Percentiles rank a stretch among this genome's conserved stretches.
These are phyloP conservation scores for Alfaro cultratus DNA, from an alignment of 2,797 vertebrate species.

Conservation along the genomic window DNA sequence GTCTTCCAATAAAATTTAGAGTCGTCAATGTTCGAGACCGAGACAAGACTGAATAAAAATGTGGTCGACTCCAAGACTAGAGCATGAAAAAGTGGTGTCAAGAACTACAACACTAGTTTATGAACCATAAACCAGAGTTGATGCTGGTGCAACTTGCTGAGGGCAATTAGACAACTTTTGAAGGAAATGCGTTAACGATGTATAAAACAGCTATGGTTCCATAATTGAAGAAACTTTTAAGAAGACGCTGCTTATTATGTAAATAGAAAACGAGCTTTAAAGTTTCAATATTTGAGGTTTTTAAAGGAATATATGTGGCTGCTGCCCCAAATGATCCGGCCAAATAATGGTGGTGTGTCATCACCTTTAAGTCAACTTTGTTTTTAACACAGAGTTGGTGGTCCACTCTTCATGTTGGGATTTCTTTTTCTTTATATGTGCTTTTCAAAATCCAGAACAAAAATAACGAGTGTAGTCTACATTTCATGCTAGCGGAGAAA, in stretches of 20 bases:
- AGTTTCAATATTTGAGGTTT: neutral
- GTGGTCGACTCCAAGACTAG: neutral
- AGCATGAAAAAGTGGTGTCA: neutral
- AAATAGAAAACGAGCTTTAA: neutral
- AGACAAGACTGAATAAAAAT: neutral
- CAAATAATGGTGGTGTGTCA: slow-evolving; percentile 28
- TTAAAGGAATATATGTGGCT: neutral
- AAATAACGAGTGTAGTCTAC: slow-evolving; percentile 44
- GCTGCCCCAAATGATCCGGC: neutral
- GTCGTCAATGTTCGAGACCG: neutral
- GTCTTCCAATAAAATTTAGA: neutral
- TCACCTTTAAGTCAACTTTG: slow-evolving; percentile 9
- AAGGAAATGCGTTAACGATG: neutral
- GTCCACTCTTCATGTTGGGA: slow-evolving; percentile 47
- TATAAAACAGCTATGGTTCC: neutral
- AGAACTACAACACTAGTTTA: neutral
- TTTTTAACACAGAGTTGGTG: slow-evolving; percentile 37
- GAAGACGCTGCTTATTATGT: neutral
- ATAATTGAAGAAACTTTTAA: neutral
- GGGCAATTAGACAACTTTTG: neutral
- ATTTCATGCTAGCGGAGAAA: slow-evolving; percentile 49
- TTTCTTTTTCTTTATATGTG: slow-evolving; percentile 28
- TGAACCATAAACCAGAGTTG: neutral
- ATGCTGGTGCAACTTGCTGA: neutral
- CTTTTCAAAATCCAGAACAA: slow-evolving; percentile 21